These are phyloP conservation scores for Drosophila maculinotata DNA, from an alignment of 2,888 invertebrate species.

Conservation along the genomic window DNA sequence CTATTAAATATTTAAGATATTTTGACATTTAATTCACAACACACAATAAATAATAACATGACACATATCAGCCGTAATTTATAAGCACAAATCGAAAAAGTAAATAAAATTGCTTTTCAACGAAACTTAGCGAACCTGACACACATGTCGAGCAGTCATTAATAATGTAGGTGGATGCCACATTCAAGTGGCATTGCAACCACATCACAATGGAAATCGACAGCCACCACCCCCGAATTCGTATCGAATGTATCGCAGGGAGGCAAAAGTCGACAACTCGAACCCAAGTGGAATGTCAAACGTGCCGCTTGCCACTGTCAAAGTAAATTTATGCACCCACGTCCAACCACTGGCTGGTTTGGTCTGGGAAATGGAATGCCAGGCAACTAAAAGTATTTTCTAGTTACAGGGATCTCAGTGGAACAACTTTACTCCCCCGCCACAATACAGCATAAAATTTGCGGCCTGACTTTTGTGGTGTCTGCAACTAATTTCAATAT, in stretches of 20 bases:
- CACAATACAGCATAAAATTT: conserved; percentile 16
- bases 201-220: conserved; percentile 61
- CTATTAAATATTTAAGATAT: conserved; percentile 75
- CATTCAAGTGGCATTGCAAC: conserved; percentile 48
- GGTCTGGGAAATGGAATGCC: conserved; percentile 30
- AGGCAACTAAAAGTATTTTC: conserved; percentile 72
- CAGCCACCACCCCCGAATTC: conserved; percentile 14
- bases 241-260: conserved; percentile 9
- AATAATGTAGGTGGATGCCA: conserved; percentile 73
- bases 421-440: conserved; percentile 15
- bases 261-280: conserved; percentile 1
- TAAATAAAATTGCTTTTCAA: conserved; percentile 75
- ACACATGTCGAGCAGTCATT: conserved; percentile 80
- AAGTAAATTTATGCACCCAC: conserved; percentile 78
- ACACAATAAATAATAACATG: conserved; percentile 79
- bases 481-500: conserved; percentile 84
- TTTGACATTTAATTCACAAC: conserved; percentile 75
- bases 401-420: conserved; percentile 46
- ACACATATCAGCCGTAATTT: conserved; percentile 66
- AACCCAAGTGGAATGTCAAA: conserved; percentile 67
- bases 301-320: conserved; percentile 75
- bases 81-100: conserved; percentile 69
- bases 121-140: conserved; percentile 75
- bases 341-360: neutral
- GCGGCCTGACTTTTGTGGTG: conserved; percentile 51